Conservation (phyloP, 1,140 invertebrate genomes). For the Melipona quadrifasciata region DNA sequence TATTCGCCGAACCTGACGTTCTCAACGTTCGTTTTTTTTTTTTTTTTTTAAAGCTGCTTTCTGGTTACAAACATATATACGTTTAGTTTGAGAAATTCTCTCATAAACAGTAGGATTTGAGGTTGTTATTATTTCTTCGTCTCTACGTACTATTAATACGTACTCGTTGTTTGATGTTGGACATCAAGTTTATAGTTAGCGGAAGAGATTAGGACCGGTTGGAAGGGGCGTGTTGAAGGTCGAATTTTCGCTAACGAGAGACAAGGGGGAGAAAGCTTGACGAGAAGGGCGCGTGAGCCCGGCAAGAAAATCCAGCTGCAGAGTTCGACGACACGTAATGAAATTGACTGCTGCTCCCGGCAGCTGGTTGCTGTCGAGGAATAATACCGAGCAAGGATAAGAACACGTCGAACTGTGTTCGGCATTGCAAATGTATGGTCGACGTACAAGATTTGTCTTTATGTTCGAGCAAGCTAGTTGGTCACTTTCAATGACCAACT, state of each 20-base stretch:
- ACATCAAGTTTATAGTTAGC: too few relatives aligned
- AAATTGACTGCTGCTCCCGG: constrained; percentile 29
- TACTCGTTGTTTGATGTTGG: too few relatives aligned
- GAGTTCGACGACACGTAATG: constrained; percentile 43
- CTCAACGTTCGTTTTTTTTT: too few relatives aligned
- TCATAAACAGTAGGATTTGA: too few relatives aligned
- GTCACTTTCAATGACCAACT: too few relatives aligned
- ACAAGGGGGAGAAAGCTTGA: neutral
- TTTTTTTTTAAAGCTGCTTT: too few relatives aligned
- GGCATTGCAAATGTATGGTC: neutral
- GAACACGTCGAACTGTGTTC: constrained; percentile 4
- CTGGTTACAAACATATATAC: neutral
- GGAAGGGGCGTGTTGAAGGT: neutral
- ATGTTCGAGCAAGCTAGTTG: neutral
- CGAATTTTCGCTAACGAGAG: constrained; percentile 25
- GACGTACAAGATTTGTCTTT: neutral
- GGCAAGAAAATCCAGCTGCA: constrained; percentile 40
- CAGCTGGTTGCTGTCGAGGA: constrained; percentile 17
- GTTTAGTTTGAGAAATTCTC: neutral
- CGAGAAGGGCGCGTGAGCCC: neutral
- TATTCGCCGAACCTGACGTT: neutral
- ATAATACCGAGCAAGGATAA: neutral
- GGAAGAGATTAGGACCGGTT: neutral
- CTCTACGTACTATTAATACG: too few relatives aligned
- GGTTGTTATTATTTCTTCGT: too few relatives aligned